phyloP scores from a whole-genome alignment of 2,797 vertebrate genomes.

The Calcarius lapponicus region DNA sequence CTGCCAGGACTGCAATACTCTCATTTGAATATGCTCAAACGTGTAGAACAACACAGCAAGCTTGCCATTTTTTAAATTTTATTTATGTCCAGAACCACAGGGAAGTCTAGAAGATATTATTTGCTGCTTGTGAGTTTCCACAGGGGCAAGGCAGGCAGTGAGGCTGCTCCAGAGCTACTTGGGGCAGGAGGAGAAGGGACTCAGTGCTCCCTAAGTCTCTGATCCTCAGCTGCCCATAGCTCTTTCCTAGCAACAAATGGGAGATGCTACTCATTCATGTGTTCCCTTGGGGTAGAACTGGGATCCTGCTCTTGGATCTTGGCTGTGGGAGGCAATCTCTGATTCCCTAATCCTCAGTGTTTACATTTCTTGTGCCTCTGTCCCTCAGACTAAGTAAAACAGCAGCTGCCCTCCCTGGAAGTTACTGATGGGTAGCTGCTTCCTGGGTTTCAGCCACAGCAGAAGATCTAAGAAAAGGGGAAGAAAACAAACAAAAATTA shows the following conservation, averaged over 20 bases:
- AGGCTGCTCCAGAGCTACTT: neutral
- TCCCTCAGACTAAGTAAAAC: neutral
- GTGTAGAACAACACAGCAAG: neutral
- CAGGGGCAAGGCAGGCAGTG: neutral
- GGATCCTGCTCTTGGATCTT: neutral
- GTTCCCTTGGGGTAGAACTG: neutral
- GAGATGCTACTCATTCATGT: neutral
- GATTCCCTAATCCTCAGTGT: neutral
- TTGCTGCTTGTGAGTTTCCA: neutral
- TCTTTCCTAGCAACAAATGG: neutral
- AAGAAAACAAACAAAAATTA: conserved; percentile 6
- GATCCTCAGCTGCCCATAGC: neutral
- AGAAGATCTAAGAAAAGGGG: neutral
- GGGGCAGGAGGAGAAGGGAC: neutral
- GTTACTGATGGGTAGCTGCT: neutral
- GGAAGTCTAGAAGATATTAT: neutral
- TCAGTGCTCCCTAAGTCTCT: neutral
- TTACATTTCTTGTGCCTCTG: neutral
- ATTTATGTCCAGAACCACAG: neutral
- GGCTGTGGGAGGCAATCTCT: neutral
- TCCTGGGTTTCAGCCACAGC: neutral
- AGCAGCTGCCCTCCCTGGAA: neutral
- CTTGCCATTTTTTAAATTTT: neutral
- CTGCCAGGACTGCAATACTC: conserved; percentile 14
- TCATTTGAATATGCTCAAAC: neutral